Percentiles rank a stretch among this genome's conserved stretches.
Conservation (phyloP, 2,797 vertebrate genomes). For the Crenuchus spilurus region DNA sequence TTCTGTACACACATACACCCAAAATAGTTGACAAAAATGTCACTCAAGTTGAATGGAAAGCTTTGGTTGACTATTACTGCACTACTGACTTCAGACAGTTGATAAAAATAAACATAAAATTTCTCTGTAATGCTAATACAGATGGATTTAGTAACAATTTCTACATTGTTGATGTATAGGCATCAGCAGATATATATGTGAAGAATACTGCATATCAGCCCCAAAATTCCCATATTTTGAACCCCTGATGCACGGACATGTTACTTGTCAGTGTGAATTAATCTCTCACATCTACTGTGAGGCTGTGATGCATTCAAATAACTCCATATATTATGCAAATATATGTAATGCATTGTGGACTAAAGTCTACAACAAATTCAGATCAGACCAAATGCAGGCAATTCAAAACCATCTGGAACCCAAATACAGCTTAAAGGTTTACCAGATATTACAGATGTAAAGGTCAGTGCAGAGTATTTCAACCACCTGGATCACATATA, state of each 20-base stretch:
- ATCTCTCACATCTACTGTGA: not conserved
- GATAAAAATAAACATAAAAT: no score
- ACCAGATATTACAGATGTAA: slow-evolving; percentile 5
- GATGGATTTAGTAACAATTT: no score
- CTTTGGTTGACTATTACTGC: no score
- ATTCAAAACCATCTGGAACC: not conserved
- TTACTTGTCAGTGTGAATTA: not conserved
- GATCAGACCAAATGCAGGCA: not conserved
- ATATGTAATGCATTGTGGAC: not conserved
- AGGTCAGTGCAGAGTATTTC: slow-evolving; percentile 5
- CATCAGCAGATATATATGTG: no score
- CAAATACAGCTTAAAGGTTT: not conserved
- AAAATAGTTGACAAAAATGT: not conserved
- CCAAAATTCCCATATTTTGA: no score
- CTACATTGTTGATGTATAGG: no score
- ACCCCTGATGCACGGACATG: not conserved
- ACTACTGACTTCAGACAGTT: no score
- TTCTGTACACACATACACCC: not conserved
- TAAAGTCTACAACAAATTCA: not conserved
- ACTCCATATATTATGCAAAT: not conserved
- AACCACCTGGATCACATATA: not conserved
- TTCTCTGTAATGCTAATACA: no score
- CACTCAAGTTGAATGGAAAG: no score
- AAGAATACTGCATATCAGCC: no score
- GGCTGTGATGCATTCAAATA: not conserved